phyloP scores from a whole-genome alignment of 1,140 invertebrate species.

The Halyomorpha halys region DNA sequence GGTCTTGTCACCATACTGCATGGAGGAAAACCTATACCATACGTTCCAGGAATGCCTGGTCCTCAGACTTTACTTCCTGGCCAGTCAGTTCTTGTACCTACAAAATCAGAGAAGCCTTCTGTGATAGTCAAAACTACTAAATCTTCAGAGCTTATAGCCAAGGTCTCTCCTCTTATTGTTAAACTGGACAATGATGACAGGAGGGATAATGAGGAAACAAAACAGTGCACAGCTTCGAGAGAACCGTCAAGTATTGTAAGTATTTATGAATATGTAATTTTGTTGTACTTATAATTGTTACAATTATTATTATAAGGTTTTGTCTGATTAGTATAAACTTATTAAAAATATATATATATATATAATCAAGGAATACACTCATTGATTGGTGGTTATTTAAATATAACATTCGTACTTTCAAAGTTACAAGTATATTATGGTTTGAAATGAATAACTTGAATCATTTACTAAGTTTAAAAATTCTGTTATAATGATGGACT shows the following conservation, averaged over 20 bases:
- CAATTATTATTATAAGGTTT: too few relatives aligned
- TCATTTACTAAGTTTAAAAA: too few relatives aligned
- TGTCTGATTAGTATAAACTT: too few relatives aligned
- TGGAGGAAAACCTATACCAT: constrained; percentile 63
- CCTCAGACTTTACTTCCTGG: constrained; percentile 37
- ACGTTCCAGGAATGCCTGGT: constrained; percentile 76
- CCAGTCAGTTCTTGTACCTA: constrained; percentile 31
- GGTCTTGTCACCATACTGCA: constrained; percentile 35
- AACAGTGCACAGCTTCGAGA: neutral
- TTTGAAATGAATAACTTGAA: too few relatives aligned
- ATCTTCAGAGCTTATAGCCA: neutral
- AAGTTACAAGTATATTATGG: too few relatives aligned
- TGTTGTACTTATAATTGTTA: neutral
- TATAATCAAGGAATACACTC: too few relatives aligned
- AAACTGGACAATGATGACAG: neutral
- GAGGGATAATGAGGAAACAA: neutral
- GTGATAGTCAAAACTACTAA: constrained; percentile 27
- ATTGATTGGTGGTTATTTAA: too few relatives aligned
- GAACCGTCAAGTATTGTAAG: neutral
- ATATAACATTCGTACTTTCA: too few relatives aligned
- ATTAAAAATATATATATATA: too few relatives aligned
- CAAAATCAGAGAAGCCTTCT: constrained; percentile 16
- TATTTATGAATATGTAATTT: neutral
- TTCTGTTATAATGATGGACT: too few relatives aligned
- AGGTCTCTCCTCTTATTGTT: neutral